Base-by-base conservation (phyloP, 2,888 invertebrate genomes). In the Idaea dimidiata region DNA sequence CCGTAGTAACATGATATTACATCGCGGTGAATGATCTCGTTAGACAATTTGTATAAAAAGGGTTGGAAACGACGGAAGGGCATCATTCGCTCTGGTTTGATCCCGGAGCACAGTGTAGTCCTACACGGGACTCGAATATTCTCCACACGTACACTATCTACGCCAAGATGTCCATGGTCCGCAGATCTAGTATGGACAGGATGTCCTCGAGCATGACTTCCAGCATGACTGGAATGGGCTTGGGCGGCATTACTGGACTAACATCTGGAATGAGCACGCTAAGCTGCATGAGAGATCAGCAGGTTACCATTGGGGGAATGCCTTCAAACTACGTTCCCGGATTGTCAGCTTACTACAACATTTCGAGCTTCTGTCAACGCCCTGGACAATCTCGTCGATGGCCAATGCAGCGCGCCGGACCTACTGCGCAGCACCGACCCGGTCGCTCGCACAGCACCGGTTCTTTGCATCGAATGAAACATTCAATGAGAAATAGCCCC, bases 191-290 rank as follows among this genome's bases (percentile, higher is more conserved):
- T 73, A 90, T 91, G 87, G 93, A 93, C 82, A 88, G 91, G 72
- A 92, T 92, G 93, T 91, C 93, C 72, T 89, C 88, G 64, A 92
- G 89, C 80, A 93, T 90, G 91, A 93, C 89, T 60, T 93, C 93
- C 63, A 93, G 92, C 75, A 90, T 93, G 85, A 93, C 93, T 74
- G 89, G 92, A 61, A 93, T 93, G 91, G 91, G 93, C 56, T 83
- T 93, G 71, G 92, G 91, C 43, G 92, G 91, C 60, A 86, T 93
- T 65, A 88, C 91, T 66, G 91, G 90, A 63, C 74, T 93, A 24
- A 89, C 91, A 33, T 81, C 91, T 55, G 91, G 89, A 62, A 89
- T 93, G 81, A 89, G 88, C 66, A 85, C 89, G 17, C 78, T 93
- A 65, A 92, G 83, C 73, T 92, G 93, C 76, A 87, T 85, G 79